Percentiles rank a stretch among this genome's conserved stretches.
These are phyloP conservation scores for Aphrocallistes beatrix DNA, from an alignment of 37 sponge, comb jelly and placozoan genomes.

Conservation along the genomic window DNA sequence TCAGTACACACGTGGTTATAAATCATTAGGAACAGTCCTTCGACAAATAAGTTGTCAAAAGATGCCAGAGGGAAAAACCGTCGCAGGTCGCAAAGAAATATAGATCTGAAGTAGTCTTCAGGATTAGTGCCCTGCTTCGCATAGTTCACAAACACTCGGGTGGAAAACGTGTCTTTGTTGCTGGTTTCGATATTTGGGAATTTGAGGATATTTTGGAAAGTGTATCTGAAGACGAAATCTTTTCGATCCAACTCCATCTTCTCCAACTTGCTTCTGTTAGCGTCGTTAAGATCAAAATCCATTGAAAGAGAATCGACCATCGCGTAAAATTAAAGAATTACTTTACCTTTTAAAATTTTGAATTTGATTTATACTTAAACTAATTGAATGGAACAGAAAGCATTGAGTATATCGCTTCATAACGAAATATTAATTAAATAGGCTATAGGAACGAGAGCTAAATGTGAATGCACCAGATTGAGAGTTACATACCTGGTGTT, in stretches of 20 bases:
- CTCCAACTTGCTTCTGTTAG: not conserved
- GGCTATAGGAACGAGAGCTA: too few relatives aligned
- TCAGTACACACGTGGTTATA: conserved; percentile 4
- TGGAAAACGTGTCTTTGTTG: not conserved
- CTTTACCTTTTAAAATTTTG: too few relatives aligned
- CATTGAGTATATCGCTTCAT: too few relatives aligned
- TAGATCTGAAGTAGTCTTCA: not conserved
- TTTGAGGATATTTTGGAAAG: not conserved
- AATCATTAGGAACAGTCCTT: not conserved
- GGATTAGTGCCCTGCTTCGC: not conserved
- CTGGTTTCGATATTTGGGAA: not conserved
- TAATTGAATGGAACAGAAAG: too few relatives aligned
- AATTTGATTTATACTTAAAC: too few relatives aligned
- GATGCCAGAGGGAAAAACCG: not conserved
- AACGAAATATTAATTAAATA: too few relatives aligned
- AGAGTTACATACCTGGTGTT: not conserved
- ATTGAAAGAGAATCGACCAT: not conserved
- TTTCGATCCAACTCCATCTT: conserved; percentile 19
- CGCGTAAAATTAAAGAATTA: too few relatives aligned
- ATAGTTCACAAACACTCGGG: not conserved
- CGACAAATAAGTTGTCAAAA: not conserved
- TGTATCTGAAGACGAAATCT: not conserved
- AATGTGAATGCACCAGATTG: too few relatives aligned
- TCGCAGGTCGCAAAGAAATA: not conserved
- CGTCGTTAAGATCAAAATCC: not conserved